Percentiles rank a stretch among this genome's conserved stretches.
Evolutionary conservation across 1,140 invertebrate genomes (phyloP).

Genomic region (Cardiocondyla obscurior): DNA sequence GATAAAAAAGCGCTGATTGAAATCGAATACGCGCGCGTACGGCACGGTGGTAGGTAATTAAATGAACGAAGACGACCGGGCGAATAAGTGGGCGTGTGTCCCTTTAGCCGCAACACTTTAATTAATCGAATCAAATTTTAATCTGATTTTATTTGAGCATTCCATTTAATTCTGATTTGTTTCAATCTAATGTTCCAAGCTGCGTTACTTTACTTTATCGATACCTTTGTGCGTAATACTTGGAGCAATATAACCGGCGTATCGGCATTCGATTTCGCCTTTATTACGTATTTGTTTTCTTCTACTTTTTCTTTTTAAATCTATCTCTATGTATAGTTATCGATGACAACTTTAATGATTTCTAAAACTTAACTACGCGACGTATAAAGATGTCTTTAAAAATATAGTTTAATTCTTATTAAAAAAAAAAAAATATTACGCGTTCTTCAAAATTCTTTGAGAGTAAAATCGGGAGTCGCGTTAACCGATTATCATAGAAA

Average conservation of each 20-base stretch:
- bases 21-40: constrained; percentile 56
- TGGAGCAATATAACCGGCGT: background rate
- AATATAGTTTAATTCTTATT: background rate
- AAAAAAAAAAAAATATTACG: background rate
- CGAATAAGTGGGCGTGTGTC: background rate
- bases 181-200: background rate
- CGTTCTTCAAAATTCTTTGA: too few species aligned
- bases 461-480: too few species aligned
- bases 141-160: background rate
- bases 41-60: constrained; percentile 46
- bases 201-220: background rate
- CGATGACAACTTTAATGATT: too few species aligned
- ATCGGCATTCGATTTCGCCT: background rate
- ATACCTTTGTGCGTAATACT: background rate
- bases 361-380: too few species aligned
- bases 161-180: background rate
- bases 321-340: too few species aligned
- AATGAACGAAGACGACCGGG: constrained; percentile 36
- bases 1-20: constrained; percentile 52
- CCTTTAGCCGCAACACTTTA: constrained; percentile 12
- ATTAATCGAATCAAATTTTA: constrained; percentile 38
- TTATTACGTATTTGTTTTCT: background rate
- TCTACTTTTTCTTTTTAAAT: too few species aligned
- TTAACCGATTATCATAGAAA: background rate
- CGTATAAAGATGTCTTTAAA: background rate